These are phyloP conservation scores for Clepsis dumicolana DNA, from an alignment of 2,888 invertebrate species.

Conservation along the genomic window DNA sequence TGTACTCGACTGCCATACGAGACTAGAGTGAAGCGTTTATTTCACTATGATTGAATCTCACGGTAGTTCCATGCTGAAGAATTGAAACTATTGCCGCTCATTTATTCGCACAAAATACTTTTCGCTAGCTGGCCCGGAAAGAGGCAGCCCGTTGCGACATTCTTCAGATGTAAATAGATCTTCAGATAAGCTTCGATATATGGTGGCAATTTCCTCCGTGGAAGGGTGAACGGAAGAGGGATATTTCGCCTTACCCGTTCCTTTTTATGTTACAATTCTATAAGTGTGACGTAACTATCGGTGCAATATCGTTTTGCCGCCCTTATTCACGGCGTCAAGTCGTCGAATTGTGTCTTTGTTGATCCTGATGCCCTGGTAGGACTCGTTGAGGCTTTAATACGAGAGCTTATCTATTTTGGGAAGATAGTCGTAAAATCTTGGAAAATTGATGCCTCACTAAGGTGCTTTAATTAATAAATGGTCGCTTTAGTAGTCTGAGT, in stretches of 20 bases:
- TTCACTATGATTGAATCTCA: too few species aligned
- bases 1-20: too few species aligned
- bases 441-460: background rate
- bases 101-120: constrained; percentile 50
- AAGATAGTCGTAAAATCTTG: background rate
- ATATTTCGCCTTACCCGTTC: constrained; percentile 61
- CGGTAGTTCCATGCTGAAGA: too few species aligned
- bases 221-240: constrained; percentile 73
- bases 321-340: constrained; percentile 13
- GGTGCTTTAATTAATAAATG: too few species aligned
- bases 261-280: constrained; percentile 61
- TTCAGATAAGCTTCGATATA: constrained; percentile 78
- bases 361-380: constrained; percentile 9
- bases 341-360: constrained; percentile 1
- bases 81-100: constrained; percentile 41
- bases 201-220: constrained; percentile 76
- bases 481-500: too few species aligned
- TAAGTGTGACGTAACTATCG: constrained; percentile 40
- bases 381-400: background rate
- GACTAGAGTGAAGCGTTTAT: too few species aligned
- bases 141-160: constrained; percentile 60
- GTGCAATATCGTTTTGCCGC: constrained; percentile 40
- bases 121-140: constrained; percentile 52
- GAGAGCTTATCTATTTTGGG: background rate
- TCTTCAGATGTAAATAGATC: constrained; percentile 76